A percentile compares a stretch with the other conserved stretches of the same genome.
Evolutionary conservation across 2,113 vertebrate genomes (phyloP).

Genomic region (Pygoscelis adeliae): DNA sequence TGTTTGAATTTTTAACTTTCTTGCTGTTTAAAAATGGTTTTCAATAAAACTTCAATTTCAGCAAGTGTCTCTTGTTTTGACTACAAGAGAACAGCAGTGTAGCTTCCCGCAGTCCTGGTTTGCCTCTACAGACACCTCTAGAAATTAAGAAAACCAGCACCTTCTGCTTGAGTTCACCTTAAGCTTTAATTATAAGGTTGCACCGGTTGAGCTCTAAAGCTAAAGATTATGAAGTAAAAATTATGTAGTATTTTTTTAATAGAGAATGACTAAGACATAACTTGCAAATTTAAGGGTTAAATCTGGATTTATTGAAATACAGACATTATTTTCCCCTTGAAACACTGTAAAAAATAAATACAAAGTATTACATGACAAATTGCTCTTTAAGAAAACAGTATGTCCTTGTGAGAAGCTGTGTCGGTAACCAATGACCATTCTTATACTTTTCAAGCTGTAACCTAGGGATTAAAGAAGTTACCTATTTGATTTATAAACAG

Average conservation of each 20-base stretch:
- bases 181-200: background rate
- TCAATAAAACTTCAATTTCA: conserved; percentile 74
- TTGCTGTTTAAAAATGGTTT: conserved; percentile 65
- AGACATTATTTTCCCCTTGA: background rate
- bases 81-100: background rate
- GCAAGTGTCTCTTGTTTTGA: background rate
- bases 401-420: background rate
- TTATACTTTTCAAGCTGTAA: background rate
- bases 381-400: background rate
- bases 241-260: background rate
- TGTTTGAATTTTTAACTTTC: conserved; percentile 53
- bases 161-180: background rate
- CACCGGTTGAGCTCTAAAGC: background rate
- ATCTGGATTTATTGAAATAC: conserved; percentile 38
- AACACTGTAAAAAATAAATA: conserved; percentile 32
- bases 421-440: background rate
- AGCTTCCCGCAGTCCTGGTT: background rate
- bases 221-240: background rate
- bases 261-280: background rate
- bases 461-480: background rate
- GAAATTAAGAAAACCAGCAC: background rate
- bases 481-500: background rate
- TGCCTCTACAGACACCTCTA: background rate
- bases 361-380: background rate
- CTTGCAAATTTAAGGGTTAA: background rate